Evolutionary conservation across 2,113 vertebrate genomes (phyloP), one percentile per base, ranked within the genome.

Genomic region (Thymallus thymallus): DNA sequence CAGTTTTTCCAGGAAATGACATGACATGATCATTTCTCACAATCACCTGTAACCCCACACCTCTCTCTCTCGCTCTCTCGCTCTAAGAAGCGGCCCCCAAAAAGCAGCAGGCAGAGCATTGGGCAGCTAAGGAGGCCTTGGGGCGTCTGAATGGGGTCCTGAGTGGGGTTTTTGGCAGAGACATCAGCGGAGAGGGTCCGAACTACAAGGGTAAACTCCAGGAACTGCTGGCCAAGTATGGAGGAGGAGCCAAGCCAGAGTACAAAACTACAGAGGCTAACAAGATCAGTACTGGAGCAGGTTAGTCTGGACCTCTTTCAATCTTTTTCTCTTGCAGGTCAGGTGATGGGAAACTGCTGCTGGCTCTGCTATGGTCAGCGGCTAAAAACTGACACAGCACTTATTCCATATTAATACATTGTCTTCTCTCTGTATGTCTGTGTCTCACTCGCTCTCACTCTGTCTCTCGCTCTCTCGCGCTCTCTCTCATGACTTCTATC

Each of bases 81-180:
- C 41, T 48, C 67, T 55, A 24, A 80, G 79, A 70, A 51, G 71
- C 71, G 18, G 24, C 32, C n/a, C 29, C 63, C 7, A 81, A n/a
- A 72, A 81, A 75, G 64, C 68, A 72, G 68, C 67, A 56, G 6
- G 80, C 80, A 68, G 72, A 77, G 41, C 75, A 77, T 29, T 41
- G 29, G 12, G 80, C 75, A 75, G 80, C 80, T 45, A 81, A 72
- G 45, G 80, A 64, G 26, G 80, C 80, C 22, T 63, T 81, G 29
- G 41, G 20, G 55, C 58, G 30, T 56, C 76, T 81, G 62, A 35
- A 73, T 30, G 29, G 60, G 29, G 30, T 71, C 16, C 75, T 76
- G 23, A 14, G 16, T n/a, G 66, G 74, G 23, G 24, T 62, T 61
- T 14, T 51, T 14, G 48, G 5, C 16, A 3, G 16, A 5, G 48